Evolutionary conservation across 2,797 vertebrate genomes (phyloP).

Genomic region (Microchirus variegatus): DNA sequence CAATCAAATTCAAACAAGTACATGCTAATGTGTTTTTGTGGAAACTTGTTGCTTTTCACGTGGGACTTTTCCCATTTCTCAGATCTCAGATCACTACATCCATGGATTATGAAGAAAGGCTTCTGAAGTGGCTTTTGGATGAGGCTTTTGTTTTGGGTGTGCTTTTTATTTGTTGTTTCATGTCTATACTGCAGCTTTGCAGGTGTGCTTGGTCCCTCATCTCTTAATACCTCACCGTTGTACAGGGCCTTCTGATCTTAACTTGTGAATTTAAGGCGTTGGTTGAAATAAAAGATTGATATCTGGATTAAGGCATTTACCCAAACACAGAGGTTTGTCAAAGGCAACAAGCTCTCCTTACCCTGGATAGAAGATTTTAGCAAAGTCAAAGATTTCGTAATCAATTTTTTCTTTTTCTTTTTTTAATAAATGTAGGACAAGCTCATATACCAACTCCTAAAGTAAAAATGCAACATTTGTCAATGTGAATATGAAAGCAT

Average conservation of each 20-base stretch:
- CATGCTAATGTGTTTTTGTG: slow-evolving; percentile 63
- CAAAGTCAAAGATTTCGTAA: slow-evolving; percentile 33
- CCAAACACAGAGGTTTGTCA: slow-evolving; percentile 42
- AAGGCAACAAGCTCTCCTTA: slow-evolving; percentile 20
- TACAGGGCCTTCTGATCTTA: slow-evolving; percentile 58
- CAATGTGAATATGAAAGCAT: no score
- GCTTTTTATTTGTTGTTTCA: slow-evolving; percentile 62
- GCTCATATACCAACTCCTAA: no score
- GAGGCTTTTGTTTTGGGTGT: slow-evolving; percentile 73
- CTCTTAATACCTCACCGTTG: slow-evolving; percentile 48
- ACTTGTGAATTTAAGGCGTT: slow-evolving; percentile 56
- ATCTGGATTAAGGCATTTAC: slow-evolving; percentile 59
- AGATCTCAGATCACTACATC: slow-evolving; percentile 65
- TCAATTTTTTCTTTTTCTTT: neutral
- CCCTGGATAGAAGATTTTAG: slow-evolving; percentile 7
- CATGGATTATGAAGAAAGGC: slow-evolving; percentile 72
- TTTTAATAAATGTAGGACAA: no score
- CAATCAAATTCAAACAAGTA: slow-evolving; percentile 68
- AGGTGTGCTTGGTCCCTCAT: slow-evolving; percentile 65
- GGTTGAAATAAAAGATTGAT: slow-evolving; percentile 55
- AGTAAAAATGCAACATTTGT: no score
- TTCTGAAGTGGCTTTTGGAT: slow-evolving; percentile 70
- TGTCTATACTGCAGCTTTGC: slow-evolving; percentile 73
- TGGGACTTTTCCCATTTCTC: slow-evolving; percentile 76
- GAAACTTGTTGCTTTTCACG: slow-evolving; percentile 68